Base-by-base conservation (phyloP, 2,797 vertebrate species). In the Clamator glandarius region DNA sequence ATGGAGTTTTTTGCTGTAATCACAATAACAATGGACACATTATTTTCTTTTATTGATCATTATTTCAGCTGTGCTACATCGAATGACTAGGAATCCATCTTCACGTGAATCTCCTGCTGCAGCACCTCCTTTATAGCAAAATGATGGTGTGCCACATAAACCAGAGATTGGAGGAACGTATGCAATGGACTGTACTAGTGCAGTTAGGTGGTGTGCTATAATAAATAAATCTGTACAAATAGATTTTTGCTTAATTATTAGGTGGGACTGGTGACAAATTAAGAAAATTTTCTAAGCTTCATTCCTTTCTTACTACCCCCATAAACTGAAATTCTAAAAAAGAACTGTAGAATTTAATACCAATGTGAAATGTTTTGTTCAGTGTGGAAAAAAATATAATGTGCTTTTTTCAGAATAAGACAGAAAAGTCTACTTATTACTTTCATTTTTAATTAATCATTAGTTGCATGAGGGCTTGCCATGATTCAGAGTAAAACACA, bases 191-290 rank as follows among this genome's bases (percentile, higher is more conserved):
- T 33, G 5, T 39, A 44, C 13, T 31, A 63, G 4, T 26, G 8
- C 3, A 1, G 6, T 42, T 26, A 35, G 5, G 11, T 44, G 69
- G 55, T 11, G 18, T 0, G 2, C 12, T 48, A 6, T 8, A 41
- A 36, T 42, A 52, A 57, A 5, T 67, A 55, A 51, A 48, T 15
- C 4, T 20, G 8, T 39, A 35, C 12, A 70, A 63, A 74, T 48
- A 23, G 31, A 88, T 63, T 2, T 48, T 69, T 6, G 50, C 29
- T 2, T 52, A 14, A 28, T 46, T 64, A 52, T 79, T 72, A 51
- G 1, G 1, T 39, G 24, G 3, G 3, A 19, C 11, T 35, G 6
- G 4, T 64, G 19, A 50, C 1, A 2, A 25, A 11, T 26, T 4
- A 59, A 57, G 46, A 75, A 42, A 61, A 41, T 25, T 31, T 42